A percentile compares a stretch with the other conserved stretches of the same genome.
These are phyloP conservation scores for Ciconia stormi DNA, from an alignment of 2,113 vertebrate genomes.

Conservation along the genomic window DNA sequence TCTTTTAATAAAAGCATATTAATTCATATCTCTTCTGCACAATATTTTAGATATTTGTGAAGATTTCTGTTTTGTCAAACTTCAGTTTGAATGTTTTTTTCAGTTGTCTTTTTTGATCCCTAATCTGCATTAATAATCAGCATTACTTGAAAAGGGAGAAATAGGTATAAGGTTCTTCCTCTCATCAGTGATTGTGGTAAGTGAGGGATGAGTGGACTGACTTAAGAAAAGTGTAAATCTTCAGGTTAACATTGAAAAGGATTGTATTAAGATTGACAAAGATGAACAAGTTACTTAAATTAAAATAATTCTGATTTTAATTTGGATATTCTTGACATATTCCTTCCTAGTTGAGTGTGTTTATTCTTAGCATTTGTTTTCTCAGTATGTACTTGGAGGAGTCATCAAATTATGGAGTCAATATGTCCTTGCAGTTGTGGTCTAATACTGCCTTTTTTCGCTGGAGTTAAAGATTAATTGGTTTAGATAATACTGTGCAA, in stretches of 20 bases:
- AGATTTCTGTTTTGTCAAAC: neutral
- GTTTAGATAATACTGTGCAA: neutral
- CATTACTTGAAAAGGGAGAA: neutral
- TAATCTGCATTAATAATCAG: neutral
- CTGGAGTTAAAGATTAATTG: neutral
- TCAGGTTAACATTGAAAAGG: neutral
- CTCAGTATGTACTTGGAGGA: neutral
- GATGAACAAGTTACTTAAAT: neutral
- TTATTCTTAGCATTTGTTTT: neutral
- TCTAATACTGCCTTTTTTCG: neutral
- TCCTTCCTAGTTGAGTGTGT: neutral
- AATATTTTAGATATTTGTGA: neutral
- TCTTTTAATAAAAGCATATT: neutral
- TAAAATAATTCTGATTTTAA: neutral
- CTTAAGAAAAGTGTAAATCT: neutral
- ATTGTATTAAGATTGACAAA: neutral
- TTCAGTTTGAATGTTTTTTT: neutral
- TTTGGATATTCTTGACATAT: neutral
- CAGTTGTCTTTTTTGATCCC: neutral
- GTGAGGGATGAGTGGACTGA: neutral
- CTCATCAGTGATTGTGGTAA: neutral
- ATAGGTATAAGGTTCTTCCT: neutral
- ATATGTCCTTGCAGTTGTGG: neutral
- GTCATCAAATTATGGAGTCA: neutral
- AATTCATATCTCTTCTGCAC: neutral